Percentiles rank a stretch among this genome's conserved stretches.
These are phyloP conservation scores for Rhorus exstirpatorius DNA, from an alignment of 2,888 invertebrate genomes.

Conservation along the genomic window DNA sequence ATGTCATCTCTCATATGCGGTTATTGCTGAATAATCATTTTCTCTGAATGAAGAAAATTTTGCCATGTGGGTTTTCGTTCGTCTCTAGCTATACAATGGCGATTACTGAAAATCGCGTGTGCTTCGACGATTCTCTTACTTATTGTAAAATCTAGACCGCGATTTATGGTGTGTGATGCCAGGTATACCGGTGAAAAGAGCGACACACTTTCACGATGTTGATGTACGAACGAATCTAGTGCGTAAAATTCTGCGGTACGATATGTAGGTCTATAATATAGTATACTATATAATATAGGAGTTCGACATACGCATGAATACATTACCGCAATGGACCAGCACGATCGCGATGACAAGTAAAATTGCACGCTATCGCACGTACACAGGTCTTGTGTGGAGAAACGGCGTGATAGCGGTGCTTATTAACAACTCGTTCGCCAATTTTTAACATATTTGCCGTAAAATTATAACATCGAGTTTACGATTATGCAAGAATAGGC, in stretches of 20 bases:
- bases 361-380: too few relatives aligned
- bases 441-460: too few relatives aligned
- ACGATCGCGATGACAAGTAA: conserved; percentile 11
- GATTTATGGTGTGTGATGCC: conserved; percentile 6
- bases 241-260: conserved; percentile 36
- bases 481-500: too few relatives aligned
- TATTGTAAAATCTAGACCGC: conserved; percentile 25
- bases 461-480: too few relatives aligned
- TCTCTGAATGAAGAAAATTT: too few relatives aligned
- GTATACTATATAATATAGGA: conserved; percentile 20
- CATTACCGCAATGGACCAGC: not conserved
- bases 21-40: too few relatives aligned
- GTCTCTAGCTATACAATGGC: not conserved
- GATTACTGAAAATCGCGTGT: not conserved
- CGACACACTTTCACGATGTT: conserved; percentile 64
- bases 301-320: conserved; percentile 5
- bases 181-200: conserved; percentile 41
- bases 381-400: too few relatives aligned
- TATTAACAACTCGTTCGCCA: too few relatives aligned
- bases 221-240: conserved; percentile 16
- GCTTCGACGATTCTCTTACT: not conserved
- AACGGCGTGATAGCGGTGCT: too few relatives aligned
- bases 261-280: conserved; percentile 41
- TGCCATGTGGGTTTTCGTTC: too few relatives aligned
- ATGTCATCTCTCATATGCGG: too few relatives aligned